A percentile compares a stretch with the other conserved stretches of the same genome.
These are phyloP conservation scores for Passer montanus DNA, from an alignment of 2,113 vertebrate species.

Conservation along the genomic window DNA sequence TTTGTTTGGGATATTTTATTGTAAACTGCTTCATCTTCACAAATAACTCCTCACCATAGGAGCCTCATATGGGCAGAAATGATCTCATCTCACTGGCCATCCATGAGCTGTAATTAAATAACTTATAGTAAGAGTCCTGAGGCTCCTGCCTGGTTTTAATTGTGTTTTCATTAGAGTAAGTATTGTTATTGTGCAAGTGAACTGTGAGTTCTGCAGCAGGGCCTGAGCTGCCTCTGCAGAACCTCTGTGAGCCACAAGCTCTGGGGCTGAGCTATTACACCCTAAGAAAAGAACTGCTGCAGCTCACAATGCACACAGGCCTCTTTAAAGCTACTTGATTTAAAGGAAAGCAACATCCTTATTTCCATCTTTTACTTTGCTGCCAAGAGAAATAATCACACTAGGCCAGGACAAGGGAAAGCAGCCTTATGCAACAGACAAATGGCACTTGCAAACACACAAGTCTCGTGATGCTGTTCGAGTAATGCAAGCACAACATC, in stretches of 20 bases:
- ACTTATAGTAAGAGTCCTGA: conserved; percentile 11
- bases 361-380: not conserved
- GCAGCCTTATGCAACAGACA: not conserved
- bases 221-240: not conserved
- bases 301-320: not conserved
- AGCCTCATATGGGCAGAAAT: conserved; percentile 1
- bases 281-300: not conserved
- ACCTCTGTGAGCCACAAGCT: not conserved
- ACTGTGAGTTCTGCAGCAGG: not conserved
- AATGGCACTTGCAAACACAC: not conserved
- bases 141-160: conserved; percentile 11
- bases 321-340: not conserved
- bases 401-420: not conserved
- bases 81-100: not conserved
- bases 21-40: not conserved
- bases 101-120: conserved; percentile 29
- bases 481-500: not conserved
- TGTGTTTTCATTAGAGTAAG: conserved; percentile 24
- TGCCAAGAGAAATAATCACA: not conserved
- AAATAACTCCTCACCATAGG: not conserved
- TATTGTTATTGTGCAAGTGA: not conserved
- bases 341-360: not conserved
- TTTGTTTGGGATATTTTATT: not conserved
- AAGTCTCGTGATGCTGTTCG: not conserved
- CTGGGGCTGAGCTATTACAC: not conserved